Conservation (phyloP, 2,888 invertebrate species). For the Clistopyga incitator region DNA sequence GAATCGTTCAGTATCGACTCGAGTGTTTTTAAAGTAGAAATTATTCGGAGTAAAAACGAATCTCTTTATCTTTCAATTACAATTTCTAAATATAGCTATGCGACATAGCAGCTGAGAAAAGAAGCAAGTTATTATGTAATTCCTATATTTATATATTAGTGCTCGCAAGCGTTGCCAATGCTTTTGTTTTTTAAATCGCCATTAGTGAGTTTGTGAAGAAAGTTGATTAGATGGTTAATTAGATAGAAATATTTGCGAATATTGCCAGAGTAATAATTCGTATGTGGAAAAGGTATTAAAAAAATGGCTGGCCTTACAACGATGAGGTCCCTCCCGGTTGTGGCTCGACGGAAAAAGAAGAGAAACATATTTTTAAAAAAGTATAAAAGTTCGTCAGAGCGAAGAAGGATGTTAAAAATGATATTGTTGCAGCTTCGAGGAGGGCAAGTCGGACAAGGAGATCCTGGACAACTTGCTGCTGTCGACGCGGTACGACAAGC, state of each 20-base stretch:
- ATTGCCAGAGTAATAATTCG: not conserved
- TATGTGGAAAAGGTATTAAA: slow-evolving; percentile 2
- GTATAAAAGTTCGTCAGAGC: not conserved
- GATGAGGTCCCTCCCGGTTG: not conserved
- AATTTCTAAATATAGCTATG: slow-evolving; percentile 24
- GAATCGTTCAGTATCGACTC: slow-evolving; percentile 45
- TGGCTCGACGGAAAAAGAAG: not conserved
- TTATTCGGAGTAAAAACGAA: slow-evolving; percentile 38
- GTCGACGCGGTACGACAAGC: slow-evolving; percentile 95
- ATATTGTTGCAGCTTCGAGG: slow-evolving; percentile 90
- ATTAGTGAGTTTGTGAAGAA: slow-evolving; percentile 33
- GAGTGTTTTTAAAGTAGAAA: slow-evolving; percentile 47
- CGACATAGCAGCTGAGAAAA: slow-evolving; percentile 43
- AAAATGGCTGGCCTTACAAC: too few relatives aligned
- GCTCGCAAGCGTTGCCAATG: slow-evolving; percentile 56
- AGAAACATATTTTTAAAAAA: not conserved
- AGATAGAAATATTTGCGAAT: slow-evolving; percentile 23
- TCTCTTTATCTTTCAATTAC: slow-evolving; percentile 23
- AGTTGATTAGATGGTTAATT: slow-evolving; percentile 37
- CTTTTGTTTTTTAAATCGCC: slow-evolving; percentile 29
- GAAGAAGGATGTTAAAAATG: slow-evolving; percentile 58
- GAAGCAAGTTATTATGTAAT: slow-evolving; percentile 40
- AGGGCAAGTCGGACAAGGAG: slow-evolving; percentile 96
- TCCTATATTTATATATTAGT: slow-evolving; percentile 35
- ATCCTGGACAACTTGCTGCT: slow-evolving; percentile 95